Evolutionary conservation across 2,888 invertebrate genomes (phyloP).

Genomic region (Lepidochitona cinerea): DNA sequence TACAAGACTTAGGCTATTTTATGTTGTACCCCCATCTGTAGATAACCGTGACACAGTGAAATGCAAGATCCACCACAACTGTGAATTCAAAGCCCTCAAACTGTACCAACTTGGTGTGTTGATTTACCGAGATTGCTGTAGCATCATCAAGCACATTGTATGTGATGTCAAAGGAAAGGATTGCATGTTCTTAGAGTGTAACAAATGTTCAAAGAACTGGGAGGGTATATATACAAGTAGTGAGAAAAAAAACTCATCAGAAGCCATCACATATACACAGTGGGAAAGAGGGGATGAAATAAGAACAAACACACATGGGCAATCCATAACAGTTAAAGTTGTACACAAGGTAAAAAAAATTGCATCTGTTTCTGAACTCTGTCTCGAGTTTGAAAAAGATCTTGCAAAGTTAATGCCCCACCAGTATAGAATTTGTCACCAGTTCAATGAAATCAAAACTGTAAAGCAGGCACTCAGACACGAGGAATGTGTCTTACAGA

Average conservation of each 20-base stretch:
- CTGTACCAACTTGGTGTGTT: conserved; percentile 4
- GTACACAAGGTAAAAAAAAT: conserved; percentile 8
- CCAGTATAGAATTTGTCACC: conserved; percentile 23
- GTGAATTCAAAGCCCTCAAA: conserved; percentile 19
- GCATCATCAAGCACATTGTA: neutral
- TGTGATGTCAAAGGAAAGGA: conserved; percentile 1
- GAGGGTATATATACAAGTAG: neutral
- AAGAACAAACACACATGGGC: neutral
- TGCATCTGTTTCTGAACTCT: conserved; percentile 2
- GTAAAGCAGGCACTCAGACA: conserved; percentile 33
- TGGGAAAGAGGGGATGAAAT: neutral
- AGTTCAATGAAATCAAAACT: conserved; percentile 21
- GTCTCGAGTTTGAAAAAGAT: conserved; percentile 6
- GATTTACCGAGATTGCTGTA: neutral
- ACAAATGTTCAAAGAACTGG: conserved; percentile 9
- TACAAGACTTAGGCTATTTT: conserved; percentile 33
- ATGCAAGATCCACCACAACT: conserved; percentile 32
- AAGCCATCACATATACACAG: neutral
- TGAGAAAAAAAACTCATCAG: neutral
- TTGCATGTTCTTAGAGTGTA: conserved; percentile 28
- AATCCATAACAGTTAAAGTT: conserved; percentile 2
- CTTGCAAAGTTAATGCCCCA: conserved; percentile 6
- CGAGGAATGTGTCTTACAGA: conserved; percentile 43
- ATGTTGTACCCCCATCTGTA: conserved; percentile 22
- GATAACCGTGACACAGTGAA: conserved; percentile 35